These are phyloP conservation scores for Epirrhoe alternata DNA, from an alignment of 2,888 invertebrate genomes.

Conservation along the genomic window DNA sequence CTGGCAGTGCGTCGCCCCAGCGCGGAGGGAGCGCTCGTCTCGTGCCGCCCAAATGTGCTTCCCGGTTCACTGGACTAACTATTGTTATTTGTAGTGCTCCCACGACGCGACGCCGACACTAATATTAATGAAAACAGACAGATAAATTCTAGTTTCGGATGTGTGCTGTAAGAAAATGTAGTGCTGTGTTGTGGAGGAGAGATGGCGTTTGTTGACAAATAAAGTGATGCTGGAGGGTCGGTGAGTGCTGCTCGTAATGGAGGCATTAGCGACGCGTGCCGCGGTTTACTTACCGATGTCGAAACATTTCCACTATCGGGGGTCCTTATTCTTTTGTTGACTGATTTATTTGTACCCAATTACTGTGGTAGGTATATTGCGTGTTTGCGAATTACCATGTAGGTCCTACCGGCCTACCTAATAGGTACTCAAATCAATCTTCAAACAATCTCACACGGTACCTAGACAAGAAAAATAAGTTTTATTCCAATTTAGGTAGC, in stretches of 20 bases:
- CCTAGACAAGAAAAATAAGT: too few relatives aligned
- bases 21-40: slow-evolving; percentile 19
- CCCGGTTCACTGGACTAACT: slow-evolving; percentile 43
- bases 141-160: slow-evolving; percentile 5
- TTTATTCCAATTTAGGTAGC: too few relatives aligned
- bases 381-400: neutral
- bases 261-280: slow-evolving; percentile 54
- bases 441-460: too few relatives aligned
- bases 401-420: too few relatives aligned
- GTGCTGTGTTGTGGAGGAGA: slow-evolving; percentile 46
- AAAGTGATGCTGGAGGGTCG: slow-evolving; percentile 60
- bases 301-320: slow-evolving; percentile 45
- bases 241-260: slow-evolving; percentile 54
- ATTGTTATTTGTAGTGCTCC: slow-evolving; percentile 25
- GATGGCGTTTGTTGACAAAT: slow-evolving; percentile 48
- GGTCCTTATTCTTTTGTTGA: slow-evolving; percentile 21
- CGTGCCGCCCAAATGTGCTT: slow-evolving; percentile 26
- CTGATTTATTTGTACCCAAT: slow-evolving; percentile 20
- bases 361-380: slow-evolving; percentile 3
- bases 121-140: slow-evolving; percentile 20
- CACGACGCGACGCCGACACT: slow-evolving; percentile 2
- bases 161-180: slow-evolving; percentile 25
- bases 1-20: slow-evolving; percentile 36
- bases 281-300: slow-evolving; percentile 59
- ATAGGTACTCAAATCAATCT: neutral